Base-by-base conservation (phyloP, 2,113 vertebrate species). In the Cyprinodon variegatus region DNA sequence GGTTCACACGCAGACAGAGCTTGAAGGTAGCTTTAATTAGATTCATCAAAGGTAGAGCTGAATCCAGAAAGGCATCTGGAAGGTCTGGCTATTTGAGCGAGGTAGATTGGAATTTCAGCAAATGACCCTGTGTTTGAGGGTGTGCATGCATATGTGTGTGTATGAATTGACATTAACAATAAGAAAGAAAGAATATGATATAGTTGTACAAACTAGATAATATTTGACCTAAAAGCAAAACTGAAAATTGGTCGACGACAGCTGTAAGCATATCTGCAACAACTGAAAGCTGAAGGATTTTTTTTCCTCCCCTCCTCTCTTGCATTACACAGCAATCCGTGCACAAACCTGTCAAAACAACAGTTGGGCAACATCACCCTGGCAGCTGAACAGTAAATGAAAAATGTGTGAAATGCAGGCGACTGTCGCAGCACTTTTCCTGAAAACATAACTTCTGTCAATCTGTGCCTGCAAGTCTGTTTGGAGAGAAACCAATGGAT, bases 21-120 rank as follows among this genome's bases (percentile, higher is more conserved):
- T 85, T 83, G 75, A 82, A 91, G 88, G 85, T 86, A 81, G 83
- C 68, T 87, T 88, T 85, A 89, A 91, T 89, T 92, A 84, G 86
- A 93, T 82, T 89, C 90, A 92, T 93, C 90, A 93, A 93, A 92
- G 86, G 87, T 91, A 87, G 72, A 75, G 83, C 78, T 29, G 65
- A 88, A 88, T 83, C 80, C 78, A 74, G 83, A 77, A 78, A 83
- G 67, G 86, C 90, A 89, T 91, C 85, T 91, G 91, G 89, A 89
- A 78, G 78, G 83, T 77, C 81, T 83, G 83, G 77, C 64, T 40
- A 71, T 84, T 85, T 88, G 76, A 91, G 85, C 85, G 79, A 79
- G 85, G 83, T 73, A 68, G 89, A 50, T 43, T 84, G 83, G 87
- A 92, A 90, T 92, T 87, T 79, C 73, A 61, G 83, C 75, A 92